A percentile compares a stretch with the other conserved stretches of the same genome.
These are phyloP conservation scores for Cataglyphis cursor DNA, from an alignment of 2,888 invertebrate species.

Conservation along the genomic window DNA sequence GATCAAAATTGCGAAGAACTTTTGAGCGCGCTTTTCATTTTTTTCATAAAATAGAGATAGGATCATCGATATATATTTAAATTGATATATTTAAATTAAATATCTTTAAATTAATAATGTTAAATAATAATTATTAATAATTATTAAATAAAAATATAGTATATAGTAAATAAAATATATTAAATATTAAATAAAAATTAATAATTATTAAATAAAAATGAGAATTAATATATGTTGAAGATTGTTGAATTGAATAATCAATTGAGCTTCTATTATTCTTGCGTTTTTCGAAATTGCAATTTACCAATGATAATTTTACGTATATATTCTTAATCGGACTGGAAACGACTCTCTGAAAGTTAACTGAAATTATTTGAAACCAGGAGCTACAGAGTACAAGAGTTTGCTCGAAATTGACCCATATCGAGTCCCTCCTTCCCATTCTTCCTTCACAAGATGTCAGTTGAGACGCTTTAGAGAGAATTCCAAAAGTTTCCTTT, in stretches of 20 bases:
- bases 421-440: constrained; percentile 14
- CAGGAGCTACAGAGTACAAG: background rate
- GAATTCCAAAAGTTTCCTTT: constrained; percentile 50
- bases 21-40: background rate
- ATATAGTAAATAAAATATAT: no score
- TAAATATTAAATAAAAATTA: no score
- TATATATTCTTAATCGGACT: background rate
- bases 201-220: no score
- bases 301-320: background rate
- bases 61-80: no score
- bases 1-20: background rate
- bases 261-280: background rate
- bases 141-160: no score
- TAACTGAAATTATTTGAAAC: constrained; percentile 19
- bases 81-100: no score
- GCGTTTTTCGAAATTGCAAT: background rate
- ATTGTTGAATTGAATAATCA: background rate
- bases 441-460: constrained; percentile 4
- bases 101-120: no score
- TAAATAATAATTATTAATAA: no score
- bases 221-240: background rate
- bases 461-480: constrained; percentile 8
- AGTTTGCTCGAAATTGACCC: constrained; percentile 10
- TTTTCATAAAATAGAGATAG: no score
- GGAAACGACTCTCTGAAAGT: background rate